A percentile compares a stretch with the other conserved stretches of the same genome.
Conservation (phyloP, 2,888 invertebrate species). For the Lasioglossum calceatum region DNA sequence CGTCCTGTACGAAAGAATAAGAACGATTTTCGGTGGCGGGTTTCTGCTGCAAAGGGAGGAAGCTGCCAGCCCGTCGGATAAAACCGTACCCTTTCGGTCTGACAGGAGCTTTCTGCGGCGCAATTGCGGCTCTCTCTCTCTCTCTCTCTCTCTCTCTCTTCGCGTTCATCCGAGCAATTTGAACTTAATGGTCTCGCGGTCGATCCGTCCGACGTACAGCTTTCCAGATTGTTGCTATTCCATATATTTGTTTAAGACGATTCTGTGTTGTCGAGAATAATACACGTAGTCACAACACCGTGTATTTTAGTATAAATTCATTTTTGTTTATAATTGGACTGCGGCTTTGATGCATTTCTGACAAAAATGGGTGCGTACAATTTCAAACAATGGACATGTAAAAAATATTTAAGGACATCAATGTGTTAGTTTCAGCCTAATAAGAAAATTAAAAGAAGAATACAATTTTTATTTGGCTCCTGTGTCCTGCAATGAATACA, state of each 20-base stretch:
- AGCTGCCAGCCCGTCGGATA: constrained; percentile 40
- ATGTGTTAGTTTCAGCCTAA: no score
- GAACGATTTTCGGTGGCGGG: constrained; percentile 63
- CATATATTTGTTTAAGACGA: neutral
- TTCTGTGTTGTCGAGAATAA: neutral
- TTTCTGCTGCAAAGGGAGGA: constrained; percentile 54
- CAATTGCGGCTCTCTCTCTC: constrained; percentile 59
- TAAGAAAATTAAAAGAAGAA: no score
- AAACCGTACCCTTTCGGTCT: constrained; percentile 62
- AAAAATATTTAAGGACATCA: no score
- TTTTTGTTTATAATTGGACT: neutral
- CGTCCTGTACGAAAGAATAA: constrained; percentile 62
- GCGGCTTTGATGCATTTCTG: no score
- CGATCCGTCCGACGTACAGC: constrained; percentile 54
- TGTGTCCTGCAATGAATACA: no score
- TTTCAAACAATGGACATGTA: no score
- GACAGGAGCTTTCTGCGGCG: constrained; percentile 60
- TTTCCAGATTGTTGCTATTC: neutral
- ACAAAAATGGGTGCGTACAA: no score
- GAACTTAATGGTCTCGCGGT: constrained; percentile 65
- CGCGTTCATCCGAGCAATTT: constrained; percentile 64
- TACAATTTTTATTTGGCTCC: no score
- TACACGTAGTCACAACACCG: neutral
- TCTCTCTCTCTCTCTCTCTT: constrained; percentile 43
- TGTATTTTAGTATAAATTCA: neutral